Conservation (phyloP, 53 echinoderm and acorn worm genomes). For the Patiria pectinifera region DNA sequence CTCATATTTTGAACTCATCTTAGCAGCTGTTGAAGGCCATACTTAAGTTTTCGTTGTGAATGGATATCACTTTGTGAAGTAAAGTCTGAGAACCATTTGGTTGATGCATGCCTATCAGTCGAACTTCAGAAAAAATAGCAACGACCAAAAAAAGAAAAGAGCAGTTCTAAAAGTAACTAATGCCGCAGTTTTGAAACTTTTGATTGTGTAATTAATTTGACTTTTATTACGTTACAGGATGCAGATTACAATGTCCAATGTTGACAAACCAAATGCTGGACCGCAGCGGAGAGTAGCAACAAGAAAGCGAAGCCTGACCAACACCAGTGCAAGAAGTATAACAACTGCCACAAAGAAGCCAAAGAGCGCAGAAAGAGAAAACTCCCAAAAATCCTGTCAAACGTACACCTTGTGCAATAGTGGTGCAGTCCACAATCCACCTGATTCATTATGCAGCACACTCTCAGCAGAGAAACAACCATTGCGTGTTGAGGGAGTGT, state of each 20-base stretch:
- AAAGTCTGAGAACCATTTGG: too few relatives aligned
- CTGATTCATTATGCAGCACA: neutral
- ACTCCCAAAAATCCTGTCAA: neutral
- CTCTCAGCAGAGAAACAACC: neutral
- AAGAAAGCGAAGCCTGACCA: slow-evolving; percentile 33
- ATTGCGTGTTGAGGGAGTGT: slow-evolving; percentile 17
- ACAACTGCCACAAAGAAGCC: slow-evolving; percentile 28
- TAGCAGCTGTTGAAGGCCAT: too few relatives aligned
- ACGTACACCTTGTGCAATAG: slow-evolving; percentile 9
- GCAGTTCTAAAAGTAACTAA: too few relatives aligned
- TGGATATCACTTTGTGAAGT: too few relatives aligned
- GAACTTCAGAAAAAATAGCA: too few relatives aligned
- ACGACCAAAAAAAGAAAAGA: too few relatives aligned
- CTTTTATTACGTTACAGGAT: neutral
- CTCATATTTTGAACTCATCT: too few relatives aligned
- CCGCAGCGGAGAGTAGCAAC: slow-evolving; percentile 46
- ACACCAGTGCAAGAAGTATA: neutral
- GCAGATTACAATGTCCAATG: neutral
- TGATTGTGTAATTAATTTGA: neutral
- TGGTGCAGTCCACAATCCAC: neutral
- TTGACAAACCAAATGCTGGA: slow-evolving; percentile 3
- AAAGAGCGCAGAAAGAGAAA: neutral
- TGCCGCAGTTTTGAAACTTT: too few relatives aligned
- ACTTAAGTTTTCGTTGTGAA: too few relatives aligned
- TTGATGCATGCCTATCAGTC: too few relatives aligned